Base-by-base conservation (phyloP, 2,888 invertebrate species). In the Apodemia duryi region DNA sequence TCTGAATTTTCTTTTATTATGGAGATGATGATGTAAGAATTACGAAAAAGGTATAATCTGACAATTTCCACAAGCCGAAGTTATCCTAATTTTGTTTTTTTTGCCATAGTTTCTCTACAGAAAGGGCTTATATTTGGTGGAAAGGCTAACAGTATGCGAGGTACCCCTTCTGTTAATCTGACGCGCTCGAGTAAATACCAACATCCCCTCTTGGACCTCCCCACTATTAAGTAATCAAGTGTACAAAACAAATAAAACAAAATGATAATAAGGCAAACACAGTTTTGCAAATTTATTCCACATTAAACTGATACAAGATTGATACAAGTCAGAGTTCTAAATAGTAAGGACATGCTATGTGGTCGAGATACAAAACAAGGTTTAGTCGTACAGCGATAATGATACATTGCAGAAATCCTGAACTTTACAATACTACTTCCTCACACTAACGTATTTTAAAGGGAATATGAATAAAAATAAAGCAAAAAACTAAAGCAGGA, bases 201-300 rank as follows among this genome's bases (percentile, higher is more conserved):
- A 21, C 21, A 21, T 21, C 21, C 21, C 21, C 21, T 21, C 21
- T 21, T 21, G 21, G 21, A 1, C 21, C 21, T 21, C 21, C 21
- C 21, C 21, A 21, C 21, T 6, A 6, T 41, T 7, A 41, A 10
- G 41, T 41, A 9, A 41, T 5, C 41, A 9, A 2, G 41, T 41
- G 0, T 9, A 43, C 9, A 28, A 57, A 29, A 57, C 11, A 83
- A 85, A 82, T 73, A 72, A 86, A 88, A 84, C 83, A 73, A 84
- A 69, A 69, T 69, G 69, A 75, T 91, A 90, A 91, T 91, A 91
- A 91, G 91, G 91, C 91, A 91, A 91, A 91, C 91, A 91, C 91
- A 91, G 90, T 91, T 91, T 91, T 91, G 90, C 91, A 91, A 91
- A 90, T 91, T 91, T 91, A 91, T 90, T 91, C 90, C 91, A 91